Evolutionary conservation across 2,888 invertebrate genomes (phyloP), one percentile per base, ranked within the genome.

Genomic region (Coremacera marginata): DNA sequence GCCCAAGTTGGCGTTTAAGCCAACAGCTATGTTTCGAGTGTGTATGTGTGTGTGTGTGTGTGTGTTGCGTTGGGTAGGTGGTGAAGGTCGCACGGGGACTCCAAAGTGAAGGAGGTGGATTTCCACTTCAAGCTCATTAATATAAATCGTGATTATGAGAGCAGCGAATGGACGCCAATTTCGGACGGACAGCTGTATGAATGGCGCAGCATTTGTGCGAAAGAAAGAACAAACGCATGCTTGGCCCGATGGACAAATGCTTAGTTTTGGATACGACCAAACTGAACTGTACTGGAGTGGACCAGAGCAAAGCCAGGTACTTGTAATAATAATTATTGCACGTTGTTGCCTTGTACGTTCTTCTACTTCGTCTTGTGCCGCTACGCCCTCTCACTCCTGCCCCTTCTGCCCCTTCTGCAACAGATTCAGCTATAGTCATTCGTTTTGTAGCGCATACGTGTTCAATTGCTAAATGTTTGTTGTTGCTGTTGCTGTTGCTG

Each of bases 91-190:
- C 37, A 14, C 22, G 75, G 44, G 55, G 72, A 37, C 19, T 22
- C 31, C 62, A 34, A 25, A 44, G n/a, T 11, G 34, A 68, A 79
- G 74, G 70, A 80, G 76, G 78, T 60, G 76, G 70, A 71, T 44
- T 73, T 78, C 79, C 77, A 81, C 80, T 80, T 80, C 70, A 80
- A 80, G 82, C 82, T 83, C 83, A 82, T 83, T 83, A 82, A 81
- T 81, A 82, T 82, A 83, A 83, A 82, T 83, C 81, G 82, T 82
- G 81, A 82, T 81, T 83, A 82, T 81, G 81, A 81, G 79, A 71
- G 67, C 55, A 55, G 51, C 74, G 51, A 70, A 37, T 8, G 37
- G 31, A 52, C 74, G 67, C 34, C 60, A 37, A 67, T 51, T 73
- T 31, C 52, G 19, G 67, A 31, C 37, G 74, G 51, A 63, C 51